Conservation (phyloP, 2,113 vertebrate genomes). For the Cynoglossus semilaevis region DNA sequence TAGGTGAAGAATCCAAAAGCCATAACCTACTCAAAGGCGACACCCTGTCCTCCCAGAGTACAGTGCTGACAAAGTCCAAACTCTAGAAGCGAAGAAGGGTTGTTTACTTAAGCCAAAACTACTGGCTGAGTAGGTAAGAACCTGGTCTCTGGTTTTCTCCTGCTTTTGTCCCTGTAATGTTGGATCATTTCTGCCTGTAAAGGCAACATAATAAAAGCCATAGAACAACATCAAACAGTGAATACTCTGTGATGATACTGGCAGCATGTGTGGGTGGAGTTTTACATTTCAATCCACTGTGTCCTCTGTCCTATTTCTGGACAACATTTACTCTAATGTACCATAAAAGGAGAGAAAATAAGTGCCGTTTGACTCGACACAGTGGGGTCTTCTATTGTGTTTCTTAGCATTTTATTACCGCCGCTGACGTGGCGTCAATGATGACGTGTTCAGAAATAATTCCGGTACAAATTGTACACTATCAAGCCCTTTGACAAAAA, state of each 20-base stretch:
- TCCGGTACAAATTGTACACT: no score
- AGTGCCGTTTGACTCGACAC: neutral
- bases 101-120: no score
- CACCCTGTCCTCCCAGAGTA: no score
- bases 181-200: conserved; percentile 30
- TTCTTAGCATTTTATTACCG: neutral
- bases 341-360: conserved; percentile 1
- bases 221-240: conserved; percentile 29
- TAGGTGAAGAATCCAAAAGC: no score
- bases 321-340: conserved; percentile 8
- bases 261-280: conserved; percentile 22
- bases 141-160: neutral
- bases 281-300: conserved; percentile 15
- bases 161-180: conserved; percentile 16
- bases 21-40: no score
- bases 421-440: neutral
- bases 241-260: conserved; percentile 35
- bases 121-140: no score
- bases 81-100: no score
- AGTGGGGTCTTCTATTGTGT: neutral
- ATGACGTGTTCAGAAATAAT: no score
- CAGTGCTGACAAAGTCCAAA: no score
- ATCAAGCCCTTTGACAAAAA: no score
- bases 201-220: conserved; percentile 18
- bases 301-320: conserved; percentile 13